A percentile compares a stretch with the other conserved stretches of the same genome.
These are phyloP conservation scores for Subacronicta megacephala DNA, from an alignment of 2,888 invertebrate genomes.

Conservation along the genomic window DNA sequence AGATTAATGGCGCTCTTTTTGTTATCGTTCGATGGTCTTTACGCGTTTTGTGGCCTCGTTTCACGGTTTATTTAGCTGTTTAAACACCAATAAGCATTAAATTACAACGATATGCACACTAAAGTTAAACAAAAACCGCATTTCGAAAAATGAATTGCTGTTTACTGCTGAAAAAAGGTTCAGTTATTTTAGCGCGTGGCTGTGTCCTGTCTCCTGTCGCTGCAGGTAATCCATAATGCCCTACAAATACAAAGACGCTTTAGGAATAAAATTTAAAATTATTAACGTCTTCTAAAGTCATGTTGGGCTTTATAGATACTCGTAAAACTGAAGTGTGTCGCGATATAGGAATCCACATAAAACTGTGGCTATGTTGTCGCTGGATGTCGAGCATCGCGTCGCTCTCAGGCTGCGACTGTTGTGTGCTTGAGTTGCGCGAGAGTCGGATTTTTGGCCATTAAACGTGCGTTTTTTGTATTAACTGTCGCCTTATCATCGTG, in stretches of 20 bases:
- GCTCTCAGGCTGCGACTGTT: conserved; percentile 37
- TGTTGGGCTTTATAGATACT: conserved; percentile 76
- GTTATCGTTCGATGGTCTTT: conserved; percentile 85
- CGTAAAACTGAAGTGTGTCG: conserved; percentile 84
- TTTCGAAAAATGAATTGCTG: conserved; percentile 52
- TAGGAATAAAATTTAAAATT: conserved; percentile 75
- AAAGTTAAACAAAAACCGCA: conserved; percentile 68
- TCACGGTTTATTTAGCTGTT: conserved; percentile 85
- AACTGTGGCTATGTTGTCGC: conserved; percentile 65
- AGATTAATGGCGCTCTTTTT: conserved; percentile 87
- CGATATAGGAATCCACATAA: conserved; percentile 83
- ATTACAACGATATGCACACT: conserved; percentile 73
- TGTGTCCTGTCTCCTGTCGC: conserved; percentile 31
- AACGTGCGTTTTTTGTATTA: conserved; percentile 85
- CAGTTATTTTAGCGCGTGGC: conserved; percentile 47
- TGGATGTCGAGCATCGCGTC: conserved; percentile 28
- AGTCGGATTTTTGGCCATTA: conserved; percentile 82
- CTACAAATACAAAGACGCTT: conserved; percentile 67
- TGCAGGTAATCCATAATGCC: conserved; percentile 41
- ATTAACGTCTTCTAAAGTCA: conserved; percentile 78
- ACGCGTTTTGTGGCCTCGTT: conserved; percentile 85
- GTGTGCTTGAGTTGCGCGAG: conserved; percentile 45
- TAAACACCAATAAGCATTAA: conserved; percentile 82
- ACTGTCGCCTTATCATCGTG: conserved; percentile 87
- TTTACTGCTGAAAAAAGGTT: conserved; percentile 52